Conservation (phyloP, 2,113 vertebrate species). For the Lipophrys pholis region DNA sequence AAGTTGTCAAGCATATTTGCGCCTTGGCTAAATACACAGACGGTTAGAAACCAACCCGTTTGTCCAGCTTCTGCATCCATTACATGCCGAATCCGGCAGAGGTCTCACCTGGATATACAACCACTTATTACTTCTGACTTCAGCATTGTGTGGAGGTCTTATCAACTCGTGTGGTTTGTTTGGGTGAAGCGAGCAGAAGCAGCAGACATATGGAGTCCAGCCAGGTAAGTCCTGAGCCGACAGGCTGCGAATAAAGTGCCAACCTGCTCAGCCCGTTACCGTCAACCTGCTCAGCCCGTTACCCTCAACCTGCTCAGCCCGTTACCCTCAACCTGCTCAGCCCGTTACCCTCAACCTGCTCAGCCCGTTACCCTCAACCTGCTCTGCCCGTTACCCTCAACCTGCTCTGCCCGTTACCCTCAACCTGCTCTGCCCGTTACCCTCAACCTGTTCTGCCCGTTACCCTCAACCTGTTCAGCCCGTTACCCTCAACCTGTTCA, state of each 20-base stretch:
- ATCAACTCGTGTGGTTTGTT: background rate
- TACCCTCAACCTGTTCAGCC: constrained; percentile 54
- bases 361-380: constrained; percentile 42
- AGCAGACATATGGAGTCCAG: constrained; percentile 12
- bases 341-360: no score
- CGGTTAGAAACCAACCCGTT: no score
- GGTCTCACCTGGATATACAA: no score
- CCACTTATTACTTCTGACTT: no score
- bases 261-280: constrained; percentile 44
- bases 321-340: constrained; percentile 52
- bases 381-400: no score
- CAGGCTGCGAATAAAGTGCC: constrained; percentile 47
- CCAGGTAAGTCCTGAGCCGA: constrained; percentile 47
- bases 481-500: constrained; percentile 51
- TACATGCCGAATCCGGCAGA: no score
- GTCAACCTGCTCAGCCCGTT: constrained; percentile 47
- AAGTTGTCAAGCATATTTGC: no score
- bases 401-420: constrained; percentile 36
- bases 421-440: constrained; percentile 59
- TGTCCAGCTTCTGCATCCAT: no score
- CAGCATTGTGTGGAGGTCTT: no score
- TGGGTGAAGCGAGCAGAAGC: constrained; percentile 21
- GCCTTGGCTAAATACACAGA: no score
- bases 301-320: constrained; percentile 41
- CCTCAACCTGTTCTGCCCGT: constrained; percentile 42